A percentile compares a stretch with the other conserved stretches of the same genome.
Conservation (phyloP, 2,797 vertebrate genomes). For the Karalla daura region DNA sequence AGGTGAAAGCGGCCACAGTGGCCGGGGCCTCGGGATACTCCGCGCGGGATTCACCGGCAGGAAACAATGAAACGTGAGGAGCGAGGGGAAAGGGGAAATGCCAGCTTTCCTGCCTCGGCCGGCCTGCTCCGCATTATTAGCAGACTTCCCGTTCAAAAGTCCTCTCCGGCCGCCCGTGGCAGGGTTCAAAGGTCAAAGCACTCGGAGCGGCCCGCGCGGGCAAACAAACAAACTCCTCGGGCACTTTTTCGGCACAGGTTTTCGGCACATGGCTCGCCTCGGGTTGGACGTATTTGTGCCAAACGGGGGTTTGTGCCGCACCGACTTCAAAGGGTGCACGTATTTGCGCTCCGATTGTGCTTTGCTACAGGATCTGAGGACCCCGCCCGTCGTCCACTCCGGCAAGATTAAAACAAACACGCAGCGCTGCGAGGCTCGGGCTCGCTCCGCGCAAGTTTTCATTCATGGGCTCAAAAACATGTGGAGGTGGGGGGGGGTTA, state of each 20-base stretch:
- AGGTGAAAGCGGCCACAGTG: too few relatives aligned
- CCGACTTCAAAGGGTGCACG: conserved; percentile 3
- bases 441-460: background rate
- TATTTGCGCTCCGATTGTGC: conserved; percentile 15
- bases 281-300: background rate
- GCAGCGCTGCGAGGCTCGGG: background rate
- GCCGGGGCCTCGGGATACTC: too few relatives aligned
- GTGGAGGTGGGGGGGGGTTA: too few relatives aligned
- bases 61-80: conserved; percentile 73
- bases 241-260: background rate
- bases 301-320: background rate
- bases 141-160: conserved; percentile 66
- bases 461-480: background rate
- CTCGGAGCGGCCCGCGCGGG: conserved; percentile 33
- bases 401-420: conserved; percentile 25
- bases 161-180: conserved; percentile 31
- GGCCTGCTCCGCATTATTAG: conserved; percentile 59
- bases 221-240: conserved; percentile 42
- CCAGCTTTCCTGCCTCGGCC: conserved; percentile 49
- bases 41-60: too few relatives aligned
- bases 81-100: conserved; percentile 61
- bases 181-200: conserved; percentile 71
- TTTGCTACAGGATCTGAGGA: conserved; percentile 3
- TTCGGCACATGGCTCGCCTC: too few relatives aligned
- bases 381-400: background rate